These are phyloP conservation scores for Drosophila mimetica DNA, from an alignment of 2,888 invertebrate species.

Conservation along the genomic window DNA sequence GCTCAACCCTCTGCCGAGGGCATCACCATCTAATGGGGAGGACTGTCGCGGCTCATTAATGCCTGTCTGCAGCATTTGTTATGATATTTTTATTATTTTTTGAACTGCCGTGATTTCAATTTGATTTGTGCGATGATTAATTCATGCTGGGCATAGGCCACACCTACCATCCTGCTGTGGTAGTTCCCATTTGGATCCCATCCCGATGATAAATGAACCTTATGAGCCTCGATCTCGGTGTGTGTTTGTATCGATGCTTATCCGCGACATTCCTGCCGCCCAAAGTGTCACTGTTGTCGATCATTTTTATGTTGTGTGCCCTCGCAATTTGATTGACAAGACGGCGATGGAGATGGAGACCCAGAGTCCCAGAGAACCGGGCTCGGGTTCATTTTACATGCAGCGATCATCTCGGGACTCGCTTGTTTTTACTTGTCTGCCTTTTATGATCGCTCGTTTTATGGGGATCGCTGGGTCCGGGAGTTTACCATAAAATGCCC, in stretches of 20 bases:
- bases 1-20: conserved; percentile 9
- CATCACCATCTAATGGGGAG: conserved; percentile 44
- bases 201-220: conserved; percentile 69
- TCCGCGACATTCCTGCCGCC: conserved; percentile 79
- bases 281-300: conserved; percentile 79
- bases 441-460: conserved; percentile 67
- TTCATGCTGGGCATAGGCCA: conserved; percentile 66
- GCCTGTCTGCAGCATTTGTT: conserved; percentile 54
- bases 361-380: not conserved
- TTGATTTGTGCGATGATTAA: conserved; percentile 64
- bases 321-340: conserved; percentile 69
- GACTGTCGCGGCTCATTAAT: conserved; percentile 55
- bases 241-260: conserved; percentile 59
- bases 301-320: conserved; percentile 68
- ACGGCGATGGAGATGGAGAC: conserved; percentile 6
- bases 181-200: not conserved
- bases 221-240: conserved; percentile 22
- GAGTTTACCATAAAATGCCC: conserved; percentile 70
- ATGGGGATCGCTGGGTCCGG: conserved; percentile 51
- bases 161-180: conserved; percentile 47
- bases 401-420: conserved; percentile 59
- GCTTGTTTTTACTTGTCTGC: conserved; percentile 59
- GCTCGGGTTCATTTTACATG: conserved; percentile 45
- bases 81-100: conserved; percentile 52
- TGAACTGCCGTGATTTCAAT: conserved; percentile 43